Conservation (phyloP, 2,113 vertebrate genomes). For the Menidia beryllina region DNA sequence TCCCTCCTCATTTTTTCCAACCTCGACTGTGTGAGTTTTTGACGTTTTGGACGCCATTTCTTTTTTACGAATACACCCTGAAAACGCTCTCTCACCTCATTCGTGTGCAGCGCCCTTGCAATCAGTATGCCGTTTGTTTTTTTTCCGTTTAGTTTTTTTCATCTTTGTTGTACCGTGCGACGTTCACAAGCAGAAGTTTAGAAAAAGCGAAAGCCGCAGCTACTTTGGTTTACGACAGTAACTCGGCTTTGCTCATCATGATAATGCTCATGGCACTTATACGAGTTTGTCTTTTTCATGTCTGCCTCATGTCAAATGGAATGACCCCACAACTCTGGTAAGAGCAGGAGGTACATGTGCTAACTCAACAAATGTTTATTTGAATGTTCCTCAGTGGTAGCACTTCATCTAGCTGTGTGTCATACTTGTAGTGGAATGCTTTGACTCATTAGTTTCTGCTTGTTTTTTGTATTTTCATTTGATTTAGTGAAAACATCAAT, state of each 20-base stretch:
- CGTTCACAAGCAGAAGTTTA: conserved; percentile 31
- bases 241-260: conserved; percentile 39
- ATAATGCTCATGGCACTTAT: conserved; percentile 87
- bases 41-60: conserved; percentile 30
- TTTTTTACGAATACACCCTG: conserved; percentile 24
- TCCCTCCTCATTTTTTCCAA: conserved; percentile 18
- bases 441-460: background rate
- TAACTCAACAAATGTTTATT: conserved; percentile 42
- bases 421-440: conserved; percentile 38
- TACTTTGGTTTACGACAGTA: conserved; percentile 16
- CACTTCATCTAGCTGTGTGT: conserved; percentile 44
- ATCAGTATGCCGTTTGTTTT: conserved; percentile 43
- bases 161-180: conserved; percentile 31
- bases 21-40: conserved; percentile 39
- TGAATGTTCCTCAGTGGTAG: conserved; percentile 49
- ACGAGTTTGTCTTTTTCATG: conserved; percentile 96
- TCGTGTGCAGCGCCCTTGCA: conserved; percentile 25
- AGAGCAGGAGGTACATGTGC: conserved; percentile 98
- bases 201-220: conserved; percentile 45
- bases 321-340: conserved; percentile 95
- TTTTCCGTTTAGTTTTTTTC: too few species aligned
- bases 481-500: background rate
- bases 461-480: background rate
- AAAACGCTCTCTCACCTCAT: conserved; percentile 43
- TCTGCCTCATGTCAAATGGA: conserved; percentile 96